These are phyloP conservation scores for Podocnemis expansa DNA, from an alignment of 2,113 vertebrate species.

Conservation along the genomic window DNA sequence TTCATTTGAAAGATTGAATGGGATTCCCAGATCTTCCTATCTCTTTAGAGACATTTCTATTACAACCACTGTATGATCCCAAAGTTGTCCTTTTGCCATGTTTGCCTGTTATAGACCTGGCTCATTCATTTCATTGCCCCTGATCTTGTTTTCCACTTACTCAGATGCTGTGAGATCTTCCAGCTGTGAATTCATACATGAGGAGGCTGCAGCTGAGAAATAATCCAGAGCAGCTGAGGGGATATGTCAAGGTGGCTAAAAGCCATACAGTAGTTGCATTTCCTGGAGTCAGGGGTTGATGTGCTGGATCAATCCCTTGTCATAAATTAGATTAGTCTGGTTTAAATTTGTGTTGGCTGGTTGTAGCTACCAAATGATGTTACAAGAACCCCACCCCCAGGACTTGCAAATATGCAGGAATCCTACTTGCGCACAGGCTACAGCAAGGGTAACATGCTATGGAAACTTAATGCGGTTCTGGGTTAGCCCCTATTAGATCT, in stretches of 20 bases:
- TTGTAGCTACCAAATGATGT: not conserved
- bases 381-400: not conserved
- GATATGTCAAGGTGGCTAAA: not conserved
- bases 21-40: not conserved
- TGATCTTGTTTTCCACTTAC: not conserved
- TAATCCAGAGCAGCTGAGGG: not conserved
- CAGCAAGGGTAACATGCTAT: accelerated
- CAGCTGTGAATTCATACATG: not conserved
- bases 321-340: not conserved
- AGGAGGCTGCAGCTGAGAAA: not conserved
- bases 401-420: not conserved
- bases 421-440: not conserved
- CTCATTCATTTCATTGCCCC: not conserved
- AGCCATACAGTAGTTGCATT: not conserved
- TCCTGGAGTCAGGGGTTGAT: not conserved
- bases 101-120: not conserved
- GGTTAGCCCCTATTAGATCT: not conserved
- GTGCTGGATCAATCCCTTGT: not conserved
- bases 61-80: not conserved
- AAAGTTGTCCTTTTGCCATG: not conserved
- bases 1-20: not conserved
- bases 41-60: not conserved
- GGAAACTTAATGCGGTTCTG: not conserved
- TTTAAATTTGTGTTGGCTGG: not conserved
- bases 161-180: not conserved